These are phyloP conservation scores for Oriolus oriolus DNA, from an alignment of 2,113 vertebrate species.

Conservation along the genomic window DNA sequence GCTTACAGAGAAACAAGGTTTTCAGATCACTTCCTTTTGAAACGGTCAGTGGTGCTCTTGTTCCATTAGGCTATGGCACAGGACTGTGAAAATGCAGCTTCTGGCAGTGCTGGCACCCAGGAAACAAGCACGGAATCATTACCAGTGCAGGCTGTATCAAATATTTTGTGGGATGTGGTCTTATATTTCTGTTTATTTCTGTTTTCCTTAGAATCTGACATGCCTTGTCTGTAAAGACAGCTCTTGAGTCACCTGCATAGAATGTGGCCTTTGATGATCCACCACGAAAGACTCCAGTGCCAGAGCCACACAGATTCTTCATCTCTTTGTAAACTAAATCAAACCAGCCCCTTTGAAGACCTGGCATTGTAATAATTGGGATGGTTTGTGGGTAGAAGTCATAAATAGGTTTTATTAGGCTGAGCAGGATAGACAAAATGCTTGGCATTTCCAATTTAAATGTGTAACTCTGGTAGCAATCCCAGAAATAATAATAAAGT, in stretches of 20 bases:
- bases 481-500: background rate
- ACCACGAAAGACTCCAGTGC: background rate
- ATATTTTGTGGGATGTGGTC: background rate
- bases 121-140: background rate
- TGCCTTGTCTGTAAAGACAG: background rate
- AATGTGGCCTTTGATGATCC: rapidly evolving
- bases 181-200: background rate
- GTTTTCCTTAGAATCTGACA: background rate
- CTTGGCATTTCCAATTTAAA: background rate
- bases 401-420: background rate
- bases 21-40: background rate
- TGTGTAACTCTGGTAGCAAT: background rate
- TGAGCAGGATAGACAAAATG: background rate
- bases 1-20: background rate
- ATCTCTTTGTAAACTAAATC: background rate
- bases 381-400: background rate
- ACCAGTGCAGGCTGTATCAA: background rate
- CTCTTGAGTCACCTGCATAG: background rate
- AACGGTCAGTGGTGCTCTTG: background rate
- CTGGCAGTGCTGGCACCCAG: background rate
- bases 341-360: background rate
- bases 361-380: background rate
- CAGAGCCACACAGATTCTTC: background rate
- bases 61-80: background rate
- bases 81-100: background rate